Conservation (phyloP, 2,888 invertebrate species). For the Apoda limacodes region DNA sequence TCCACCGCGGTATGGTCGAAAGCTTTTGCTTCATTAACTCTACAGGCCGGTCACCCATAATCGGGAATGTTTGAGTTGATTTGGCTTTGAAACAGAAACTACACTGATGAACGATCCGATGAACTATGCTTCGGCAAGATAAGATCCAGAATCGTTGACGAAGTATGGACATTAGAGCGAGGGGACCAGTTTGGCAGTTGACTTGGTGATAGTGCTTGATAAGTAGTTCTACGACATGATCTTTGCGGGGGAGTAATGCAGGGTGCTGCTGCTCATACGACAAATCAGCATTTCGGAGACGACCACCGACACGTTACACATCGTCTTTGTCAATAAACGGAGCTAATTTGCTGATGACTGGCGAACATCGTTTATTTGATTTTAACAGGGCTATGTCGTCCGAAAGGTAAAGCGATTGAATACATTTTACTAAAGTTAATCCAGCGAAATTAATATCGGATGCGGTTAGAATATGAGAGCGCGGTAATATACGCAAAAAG, state of each 20-base stretch:
- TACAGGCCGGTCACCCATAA: constrained; percentile 6
- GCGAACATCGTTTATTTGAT: background rate
- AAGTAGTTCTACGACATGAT: background rate
- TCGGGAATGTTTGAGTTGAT: constrained; percentile 3
- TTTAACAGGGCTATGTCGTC: background rate
- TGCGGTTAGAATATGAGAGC: background rate
- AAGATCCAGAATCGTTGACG: constrained; percentile 8
- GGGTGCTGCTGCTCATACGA: constrained; percentile 4
- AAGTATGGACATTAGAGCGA: constrained; percentile 4
- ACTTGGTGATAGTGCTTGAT: background rate
- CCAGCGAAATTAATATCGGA: background rate
- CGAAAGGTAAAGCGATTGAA: background rate
- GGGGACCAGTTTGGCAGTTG: no score
- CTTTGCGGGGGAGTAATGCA: constrained; percentile 1
- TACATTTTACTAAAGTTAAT: background rate
- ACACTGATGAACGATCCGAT: constrained; percentile 4
- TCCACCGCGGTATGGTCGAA: constrained; percentile 4
- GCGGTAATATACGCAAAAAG: background rate
- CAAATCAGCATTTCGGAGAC: constrained; percentile 2
- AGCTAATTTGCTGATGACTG: background rate
- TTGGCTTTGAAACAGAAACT: constrained; percentile 5
- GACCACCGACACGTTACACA: no score
- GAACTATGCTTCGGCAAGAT: constrained; percentile 4
- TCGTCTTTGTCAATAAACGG: background rate
- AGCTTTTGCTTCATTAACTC: constrained; percentile 4